A percentile compares a stretch with the other conserved stretches of the same genome.
These are phyloP conservation scores for Myxocyprinus asiaticus DNA, from an alignment of 2,113 vertebrate genomes.

Conservation along the genomic window DNA sequence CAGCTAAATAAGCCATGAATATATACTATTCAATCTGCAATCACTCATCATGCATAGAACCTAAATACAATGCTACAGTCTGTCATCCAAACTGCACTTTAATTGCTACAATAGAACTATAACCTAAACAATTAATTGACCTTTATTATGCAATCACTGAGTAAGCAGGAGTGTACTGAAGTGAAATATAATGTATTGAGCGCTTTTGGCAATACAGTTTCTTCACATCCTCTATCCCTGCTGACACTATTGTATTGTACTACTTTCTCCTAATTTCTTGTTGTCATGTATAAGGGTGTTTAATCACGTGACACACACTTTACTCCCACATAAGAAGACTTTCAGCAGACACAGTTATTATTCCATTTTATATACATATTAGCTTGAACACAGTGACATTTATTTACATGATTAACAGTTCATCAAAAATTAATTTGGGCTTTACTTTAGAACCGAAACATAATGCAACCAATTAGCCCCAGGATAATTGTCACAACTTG, in stretches of 20 bases:
- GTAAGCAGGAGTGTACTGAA: slow-evolving; percentile 28
- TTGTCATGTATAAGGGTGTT: background rate
- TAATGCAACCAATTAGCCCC: no score
- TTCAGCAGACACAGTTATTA: background rate
- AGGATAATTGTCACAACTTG: no score
- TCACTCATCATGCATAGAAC: background rate
- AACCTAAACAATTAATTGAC: slow-evolving; percentile 5
- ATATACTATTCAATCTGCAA: background rate
- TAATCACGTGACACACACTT: background rate
- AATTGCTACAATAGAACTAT: background rate
- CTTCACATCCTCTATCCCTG: background rate
- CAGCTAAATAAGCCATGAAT: background rate
- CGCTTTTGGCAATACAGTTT: background rate
- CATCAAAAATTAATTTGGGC: no score
- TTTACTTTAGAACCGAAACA: no score
- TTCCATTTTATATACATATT: no score
- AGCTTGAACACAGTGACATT: no score
- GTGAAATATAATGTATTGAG: slow-evolving; percentile 27
- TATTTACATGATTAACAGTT: no score
- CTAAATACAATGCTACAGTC: background rate
- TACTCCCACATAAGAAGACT: background rate
- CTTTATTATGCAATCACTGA: slow-evolving; percentile 25
- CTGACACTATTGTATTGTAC: background rate
- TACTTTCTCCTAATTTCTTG: background rate
- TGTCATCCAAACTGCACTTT: background rate